Percentiles rank a stretch among this genome's conserved stretches.
These are phyloP conservation scores for Meteorus sp. DNA, from an alignment of 1,140 invertebrate species.

Conservation along the genomic window DNA sequence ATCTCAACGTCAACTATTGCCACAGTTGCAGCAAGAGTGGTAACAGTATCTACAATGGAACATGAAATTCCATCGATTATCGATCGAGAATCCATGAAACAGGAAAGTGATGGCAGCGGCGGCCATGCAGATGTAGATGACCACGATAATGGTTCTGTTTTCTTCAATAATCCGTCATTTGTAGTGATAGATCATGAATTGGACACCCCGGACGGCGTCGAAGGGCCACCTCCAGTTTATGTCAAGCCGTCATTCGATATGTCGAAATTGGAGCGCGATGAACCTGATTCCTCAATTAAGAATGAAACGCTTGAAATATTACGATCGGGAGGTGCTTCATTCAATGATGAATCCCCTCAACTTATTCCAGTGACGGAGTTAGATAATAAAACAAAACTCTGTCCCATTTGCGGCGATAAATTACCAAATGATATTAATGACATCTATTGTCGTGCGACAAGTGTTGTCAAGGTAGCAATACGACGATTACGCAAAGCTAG, in stretches of 20 bases:
- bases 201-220: constrained; percentile 62
- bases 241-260: constrained; percentile 51
- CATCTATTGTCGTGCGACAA: constrained; percentile 45
- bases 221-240: constrained; percentile 60
- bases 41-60: background rate
- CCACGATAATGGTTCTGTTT: background rate
- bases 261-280: background rate
- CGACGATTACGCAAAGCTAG: constrained; percentile 43
- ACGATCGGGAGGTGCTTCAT: background rate
- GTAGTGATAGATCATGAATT: constrained; percentile 61
- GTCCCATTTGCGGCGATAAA: constrained; percentile 46
- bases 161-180: constrained; percentile 40
- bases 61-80: background rate
- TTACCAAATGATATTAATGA: constrained; percentile 44
- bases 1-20: background rate
- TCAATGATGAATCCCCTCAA: background rate
- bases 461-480: constrained; percentile 46
- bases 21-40: background rate
- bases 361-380: background rate
- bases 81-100: constrained; percentile 1
- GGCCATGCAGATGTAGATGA: background rate
- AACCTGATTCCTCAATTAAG: constrained; percentile 19
- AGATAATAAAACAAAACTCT: constrained; percentile 19
- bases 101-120: constrained; percentile 1
- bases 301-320: background rate